phyloP scores from a whole-genome alignment of 2,113 vertebrate species.

The Callipepla californica region DNA sequence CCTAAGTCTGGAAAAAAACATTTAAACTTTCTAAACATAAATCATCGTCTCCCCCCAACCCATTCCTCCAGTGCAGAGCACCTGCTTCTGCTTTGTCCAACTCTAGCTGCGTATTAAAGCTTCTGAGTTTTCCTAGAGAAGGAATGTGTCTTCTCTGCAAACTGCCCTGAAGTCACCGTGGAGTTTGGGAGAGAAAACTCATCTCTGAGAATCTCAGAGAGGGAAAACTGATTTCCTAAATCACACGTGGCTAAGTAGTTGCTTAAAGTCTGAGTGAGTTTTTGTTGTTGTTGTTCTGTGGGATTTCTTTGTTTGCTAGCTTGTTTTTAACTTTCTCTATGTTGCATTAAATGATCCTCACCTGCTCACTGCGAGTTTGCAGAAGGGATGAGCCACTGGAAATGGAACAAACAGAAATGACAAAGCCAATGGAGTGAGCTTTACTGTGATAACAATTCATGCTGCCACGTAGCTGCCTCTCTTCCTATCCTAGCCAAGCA shows the following conservation, averaged over 20 bases:
- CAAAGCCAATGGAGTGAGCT: background rate
- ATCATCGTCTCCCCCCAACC: slow-evolving; percentile 23
- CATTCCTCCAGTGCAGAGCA: background rate
- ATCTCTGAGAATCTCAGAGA: background rate
- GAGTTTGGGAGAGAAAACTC: slow-evolving; percentile 1
- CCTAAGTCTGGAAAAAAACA: slow-evolving; percentile 36
- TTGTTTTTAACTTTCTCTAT: background rate
- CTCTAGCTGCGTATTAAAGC: slow-evolving; percentile 1
- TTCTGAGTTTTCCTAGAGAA: slow-evolving; percentile 32
- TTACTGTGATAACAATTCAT: background rate
- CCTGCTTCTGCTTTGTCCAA: slow-evolving; percentile 44
- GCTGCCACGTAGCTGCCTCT: background rate
- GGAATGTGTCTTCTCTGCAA: slow-evolving; percentile 48
- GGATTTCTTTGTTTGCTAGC: background rate
- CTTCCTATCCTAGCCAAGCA: background rate
- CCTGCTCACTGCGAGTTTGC: background rate
- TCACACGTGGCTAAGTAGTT: background rate
- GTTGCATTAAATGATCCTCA: background rate
- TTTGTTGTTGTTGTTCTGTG: background rate
- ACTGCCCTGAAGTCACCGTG: slow-evolving; percentile 33
- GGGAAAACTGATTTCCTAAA: slow-evolving; percentile 8
- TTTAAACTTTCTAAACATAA: slow-evolving; percentile 52
- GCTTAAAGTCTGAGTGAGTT: background rate
- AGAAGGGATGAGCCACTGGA: background rate
- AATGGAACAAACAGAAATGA: background rate